Conservation (phyloP, 2,113 vertebrate species). For the Meles meles region DNA sequence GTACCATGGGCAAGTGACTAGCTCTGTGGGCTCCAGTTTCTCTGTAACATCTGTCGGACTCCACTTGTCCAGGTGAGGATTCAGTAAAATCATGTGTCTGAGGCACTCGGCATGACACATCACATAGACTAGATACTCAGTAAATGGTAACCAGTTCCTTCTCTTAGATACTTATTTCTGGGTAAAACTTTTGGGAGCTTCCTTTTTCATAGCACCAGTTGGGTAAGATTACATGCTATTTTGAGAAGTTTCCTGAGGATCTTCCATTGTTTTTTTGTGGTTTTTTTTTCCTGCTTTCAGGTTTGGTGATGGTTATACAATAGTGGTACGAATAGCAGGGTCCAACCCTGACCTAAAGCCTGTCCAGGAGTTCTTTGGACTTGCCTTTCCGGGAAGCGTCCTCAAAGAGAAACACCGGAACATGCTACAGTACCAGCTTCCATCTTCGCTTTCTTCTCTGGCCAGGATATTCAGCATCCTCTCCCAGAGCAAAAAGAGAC, state of each 20-base stretch:
- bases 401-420: constrained; percentile 96
- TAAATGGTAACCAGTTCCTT: neutral
- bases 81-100: neutral
- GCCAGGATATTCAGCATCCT: constrained; percentile 96
- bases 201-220: neutral
- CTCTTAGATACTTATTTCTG: neutral
- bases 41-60: neutral
- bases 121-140: neutral
- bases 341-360: constrained; percentile 90
- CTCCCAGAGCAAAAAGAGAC: constrained; percentile 91
- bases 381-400: constrained; percentile 92
- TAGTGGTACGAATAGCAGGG: constrained; percentile 93
- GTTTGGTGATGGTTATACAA: constrained; percentile 98
- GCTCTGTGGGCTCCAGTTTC: neutral
- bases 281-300: constrained; percentile 75
- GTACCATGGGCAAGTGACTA: neutral
- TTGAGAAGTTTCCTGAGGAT: neutral
- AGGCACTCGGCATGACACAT: neutral
- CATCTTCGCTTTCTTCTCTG: constrained; percentile 91
- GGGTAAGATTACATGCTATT: neutral
- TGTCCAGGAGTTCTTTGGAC: constrained; percentile 94
- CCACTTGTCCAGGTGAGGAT: neutral
- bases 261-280: neutral
- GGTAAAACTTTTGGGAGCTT: neutral
- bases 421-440: constrained; percentile 98